Evolutionary conservation across 2,797 vertebrate genomes (phyloP), one percentile per base, ranked within the genome.

Genomic region (Melanogrammus aeglefinus): DNA sequence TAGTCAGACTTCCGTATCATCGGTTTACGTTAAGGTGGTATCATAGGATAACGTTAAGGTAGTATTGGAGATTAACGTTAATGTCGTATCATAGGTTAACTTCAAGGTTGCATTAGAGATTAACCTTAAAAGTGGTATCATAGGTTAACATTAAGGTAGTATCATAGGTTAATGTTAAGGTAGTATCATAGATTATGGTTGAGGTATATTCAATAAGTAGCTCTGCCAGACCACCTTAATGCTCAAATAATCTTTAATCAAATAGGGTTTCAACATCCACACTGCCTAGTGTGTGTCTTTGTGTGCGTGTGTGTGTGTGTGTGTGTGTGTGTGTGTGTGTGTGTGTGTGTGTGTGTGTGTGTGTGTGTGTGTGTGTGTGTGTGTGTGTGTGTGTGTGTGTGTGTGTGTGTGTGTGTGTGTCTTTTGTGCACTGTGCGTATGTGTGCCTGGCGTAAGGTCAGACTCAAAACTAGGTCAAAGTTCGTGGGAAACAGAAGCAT

Each of bases 271-370:
- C 57, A 63, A 63, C 57, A 63, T 24, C 3, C 12, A 47, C 44
- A 39, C 38, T 39, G 38, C 7, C 38, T 39, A 39, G 47, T 57
- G 47, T 57, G 57, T 24, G n/a, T 24, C 1, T n/a, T 5, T 63
- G 57, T 63, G 57, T 63, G 57, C 24, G 57, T 63, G 57, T 63
- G 57, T 63, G 57, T 24, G 57, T 63, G 57, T 63, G 57, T 63
- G 57, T 63, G 57, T 57, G 47, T 57, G 16, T 21, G 57, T 24
- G n/a, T 24, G 6, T n/a, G n/a, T 63, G 57, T 63, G 57, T 63
- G 57, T 63, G 57, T 63, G 57, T 63, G 57, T 63, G 57, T 24
- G 57, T 63, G 57, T 63, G 57, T 63, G 57, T 63, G 57, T 57
- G 47, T 57, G 16, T 21, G 47, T 57, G 47, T 51, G 47, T 16